phyloP scores from a whole-genome alignment of 2,797 vertebrate genomes.

The Anguilla marmorata region DNA sequence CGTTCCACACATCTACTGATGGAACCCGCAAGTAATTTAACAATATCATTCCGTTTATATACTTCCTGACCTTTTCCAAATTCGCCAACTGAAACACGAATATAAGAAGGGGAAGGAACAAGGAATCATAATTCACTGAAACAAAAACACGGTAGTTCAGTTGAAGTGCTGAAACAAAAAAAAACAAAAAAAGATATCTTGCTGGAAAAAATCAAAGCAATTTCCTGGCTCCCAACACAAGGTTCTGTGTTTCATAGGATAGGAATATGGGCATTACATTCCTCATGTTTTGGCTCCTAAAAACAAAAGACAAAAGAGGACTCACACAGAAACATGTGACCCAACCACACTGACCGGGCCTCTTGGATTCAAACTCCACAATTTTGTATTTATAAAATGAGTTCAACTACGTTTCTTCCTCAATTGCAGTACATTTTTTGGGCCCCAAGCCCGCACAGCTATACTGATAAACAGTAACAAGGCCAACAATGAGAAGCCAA shows the following conservation, averaged over 20 bases:
- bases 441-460: neutral
- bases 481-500: neutral
- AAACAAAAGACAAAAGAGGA: conserved; percentile 20
- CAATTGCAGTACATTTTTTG: neutral
- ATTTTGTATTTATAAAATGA: neutral
- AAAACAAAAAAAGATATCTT: neutral
- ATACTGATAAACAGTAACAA: neutral
- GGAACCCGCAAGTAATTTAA: conserved; percentile 50
- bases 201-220: conserved; percentile 39
- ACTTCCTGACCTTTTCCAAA: conserved; percentile 48
- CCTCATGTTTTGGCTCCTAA: conserved; percentile 22
- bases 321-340: conserved; percentile 8
- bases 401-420: neutral
- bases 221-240: conserved; percentile 24
- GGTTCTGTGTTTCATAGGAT: neutral
- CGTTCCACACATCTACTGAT: conserved; percentile 15
- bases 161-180: conserved; percentile 26
- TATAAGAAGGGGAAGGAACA: conserved; percentile 35
- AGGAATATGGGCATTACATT: conserved; percentile 22
- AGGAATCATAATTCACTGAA: conserved; percentile 50
- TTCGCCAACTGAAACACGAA: conserved; percentile 49
- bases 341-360: neutral
- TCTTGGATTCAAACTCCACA: neutral
- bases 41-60: conserved; percentile 51
- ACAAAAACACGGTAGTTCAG: conserved; percentile 38